Evolutionary conservation across 1,140 invertebrate species (phyloP).

Genomic region (Brachionus plicatilis): DNA sequence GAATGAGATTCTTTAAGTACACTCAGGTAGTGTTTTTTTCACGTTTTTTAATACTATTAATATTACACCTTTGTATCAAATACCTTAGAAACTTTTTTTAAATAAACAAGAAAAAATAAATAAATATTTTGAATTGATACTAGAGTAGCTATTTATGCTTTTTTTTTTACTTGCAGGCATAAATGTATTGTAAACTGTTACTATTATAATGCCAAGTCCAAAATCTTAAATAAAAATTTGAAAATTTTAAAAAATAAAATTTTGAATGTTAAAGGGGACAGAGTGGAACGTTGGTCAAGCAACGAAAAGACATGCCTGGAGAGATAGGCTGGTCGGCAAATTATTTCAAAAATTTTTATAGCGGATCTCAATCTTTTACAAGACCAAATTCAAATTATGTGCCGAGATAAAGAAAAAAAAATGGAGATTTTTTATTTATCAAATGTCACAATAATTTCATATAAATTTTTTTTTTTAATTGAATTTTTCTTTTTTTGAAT

Average conservation of each 20-base stretch:
- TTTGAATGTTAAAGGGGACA: neutral
- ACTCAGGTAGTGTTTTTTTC: no score
- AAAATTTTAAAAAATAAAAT: no score
- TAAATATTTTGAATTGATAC: no score
- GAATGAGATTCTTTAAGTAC: no score
- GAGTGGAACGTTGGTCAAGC: slow-evolving; percentile 13
- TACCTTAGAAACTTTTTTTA: no score
- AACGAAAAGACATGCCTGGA: slow-evolving; percentile 21
- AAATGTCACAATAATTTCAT: neutral
- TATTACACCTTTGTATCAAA: no score
- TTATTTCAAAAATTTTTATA: slow-evolving; percentile 16
- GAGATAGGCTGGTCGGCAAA: slow-evolving; percentile 39
- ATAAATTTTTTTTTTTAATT: neutral
- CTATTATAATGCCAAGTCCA: no score
- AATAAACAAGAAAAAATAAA: no score
- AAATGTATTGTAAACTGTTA: neutral
- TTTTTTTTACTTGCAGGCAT: neutral
- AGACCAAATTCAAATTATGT: slow-evolving; percentile 21
- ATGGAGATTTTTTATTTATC: neutral
- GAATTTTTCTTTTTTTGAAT: neutral
- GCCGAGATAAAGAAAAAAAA: neutral
- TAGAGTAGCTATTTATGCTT: neutral
- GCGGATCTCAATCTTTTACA: slow-evolving; percentile 31
- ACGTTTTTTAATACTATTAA: no score
- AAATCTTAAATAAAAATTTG: no score